Conservation (phyloP, 2,888 invertebrate genomes). For the Branchellion lobata region DNA sequence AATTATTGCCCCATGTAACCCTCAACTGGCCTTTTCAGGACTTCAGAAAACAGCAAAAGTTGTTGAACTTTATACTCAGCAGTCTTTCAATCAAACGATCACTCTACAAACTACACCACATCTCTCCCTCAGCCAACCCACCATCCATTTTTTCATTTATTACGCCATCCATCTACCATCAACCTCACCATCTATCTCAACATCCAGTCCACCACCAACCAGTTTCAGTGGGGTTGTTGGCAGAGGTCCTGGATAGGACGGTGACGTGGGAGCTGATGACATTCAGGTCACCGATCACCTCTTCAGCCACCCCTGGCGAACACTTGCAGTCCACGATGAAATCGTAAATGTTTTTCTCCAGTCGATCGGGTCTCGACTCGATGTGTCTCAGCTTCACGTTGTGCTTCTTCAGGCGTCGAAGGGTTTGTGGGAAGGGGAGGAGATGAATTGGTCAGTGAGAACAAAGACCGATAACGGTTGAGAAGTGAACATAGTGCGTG, state of each 20-base stretch:
- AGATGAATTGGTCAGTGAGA: no score
- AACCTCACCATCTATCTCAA: no score
- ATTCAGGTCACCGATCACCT: conserved; percentile 72
- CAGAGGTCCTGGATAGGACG: conserved; percentile 68
- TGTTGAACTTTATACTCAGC: no score
- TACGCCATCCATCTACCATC: no score
- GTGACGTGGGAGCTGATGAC: conserved; percentile 76
- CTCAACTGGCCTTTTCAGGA: no score
- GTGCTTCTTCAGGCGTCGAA: conserved; percentile 59
- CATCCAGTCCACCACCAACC: conserved; percentile 2
- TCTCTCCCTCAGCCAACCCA: not conserved
- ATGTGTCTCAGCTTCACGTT: conserved; percentile 84
- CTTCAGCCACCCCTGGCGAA: conserved; percentile 71
- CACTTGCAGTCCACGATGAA: conserved; percentile 90
- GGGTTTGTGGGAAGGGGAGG: not conserved
- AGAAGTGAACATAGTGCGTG: no score
- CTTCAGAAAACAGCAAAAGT: no score
- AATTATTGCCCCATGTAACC: no score
- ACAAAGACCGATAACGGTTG: no score
- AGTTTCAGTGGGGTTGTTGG: conserved; percentile 1
- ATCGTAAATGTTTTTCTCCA: conserved; percentile 77
- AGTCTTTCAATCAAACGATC: no score
- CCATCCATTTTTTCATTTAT: no score
- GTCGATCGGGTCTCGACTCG: conserved; percentile 84
- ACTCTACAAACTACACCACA: not conserved